Evolutionary conservation across 2,113 vertebrate genomes (phyloP), one percentile per base, ranked within the genome.

Genomic region (Lepisosteus oculatus): DNA sequence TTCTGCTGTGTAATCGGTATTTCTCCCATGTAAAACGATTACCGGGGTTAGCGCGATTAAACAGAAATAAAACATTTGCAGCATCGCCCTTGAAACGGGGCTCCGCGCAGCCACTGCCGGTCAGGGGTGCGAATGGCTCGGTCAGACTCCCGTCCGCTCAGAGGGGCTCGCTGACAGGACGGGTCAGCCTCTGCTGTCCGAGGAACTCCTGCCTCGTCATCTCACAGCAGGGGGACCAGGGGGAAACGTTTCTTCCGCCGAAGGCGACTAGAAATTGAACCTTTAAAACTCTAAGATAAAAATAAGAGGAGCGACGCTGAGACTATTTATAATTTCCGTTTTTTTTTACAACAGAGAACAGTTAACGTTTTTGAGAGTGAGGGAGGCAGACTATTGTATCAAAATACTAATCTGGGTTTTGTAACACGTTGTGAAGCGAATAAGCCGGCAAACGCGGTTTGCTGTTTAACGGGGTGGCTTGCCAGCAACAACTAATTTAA

Each of bases 1-100:
- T 15, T 15, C 57, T 15, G 57, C 9, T n/a, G 57, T n/a, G 57
- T 59, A 59, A 59, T 59, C 57, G 2, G 65, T 67, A 56, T 43
- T 68, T 80, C 3, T 72, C 77, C 79, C 65, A 41, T 45, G 73
- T 13, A 59, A 59, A 59, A 11, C n/a, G 14, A 59, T 15, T n/a
- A 59, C 3, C 57, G 4, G n/a, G 12, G 13, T 3, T 59, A 59
- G 14, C 57, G 14, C n/a, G 57, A 59, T 59, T 59, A 59, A 14
- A 59, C 3, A 59, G 5, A 59, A n/a, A 59, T 11, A n/a, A 2
- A 59, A 13, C 57, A 59, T 59, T 59, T 59, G 57, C 11, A 59
- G 57, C 3, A 3, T 15, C 14, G 57, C 12, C 4, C 11, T n/a
- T 59, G 57, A 4, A 15, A n/a, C 5, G 2, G 5, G 12, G 57